Percentiles rank a stretch among this genome's conserved stretches.
Evolutionary conservation across 2,888 invertebrate genomes (phyloP).

Genomic region (Pheosia gnoma): DNA sequence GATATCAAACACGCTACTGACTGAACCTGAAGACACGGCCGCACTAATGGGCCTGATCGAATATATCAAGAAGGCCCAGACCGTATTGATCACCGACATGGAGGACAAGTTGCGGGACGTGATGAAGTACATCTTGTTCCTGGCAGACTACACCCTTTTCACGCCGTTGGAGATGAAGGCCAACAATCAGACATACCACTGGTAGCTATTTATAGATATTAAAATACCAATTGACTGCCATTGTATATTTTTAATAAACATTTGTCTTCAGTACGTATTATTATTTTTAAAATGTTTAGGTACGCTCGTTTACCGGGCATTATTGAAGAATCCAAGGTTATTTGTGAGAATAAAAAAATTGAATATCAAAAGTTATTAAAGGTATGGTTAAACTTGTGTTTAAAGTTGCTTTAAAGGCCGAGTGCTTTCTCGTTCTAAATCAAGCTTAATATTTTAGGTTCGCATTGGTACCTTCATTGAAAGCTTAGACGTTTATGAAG

Average conservation of each 20-base stretch:
- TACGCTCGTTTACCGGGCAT: constrained; percentile 91
- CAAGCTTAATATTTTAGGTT: constrained; percentile 45
- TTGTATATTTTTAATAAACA: too few relatives aligned
- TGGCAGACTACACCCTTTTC: constrained; percentile 92
- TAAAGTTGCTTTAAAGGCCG: neutral
- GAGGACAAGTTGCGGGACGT: constrained; percentile 89
- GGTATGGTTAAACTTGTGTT: constrained; percentile 48
- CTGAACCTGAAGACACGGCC: constrained; percentile 92
- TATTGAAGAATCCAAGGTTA: constrained; percentile 91
- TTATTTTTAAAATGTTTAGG: constrained; percentile 54
- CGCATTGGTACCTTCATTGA: constrained; percentile 92
- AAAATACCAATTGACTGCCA: too few relatives aligned
- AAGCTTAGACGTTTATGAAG: constrained; percentile 91
- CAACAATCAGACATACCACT: constrained; percentile 94
- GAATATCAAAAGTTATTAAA: constrained; percentile 94
- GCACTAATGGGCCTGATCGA: constrained; percentile 92
- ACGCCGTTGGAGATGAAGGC: constrained; percentile 94
- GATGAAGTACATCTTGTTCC: constrained; percentile 90
- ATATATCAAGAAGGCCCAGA: constrained; percentile 90
- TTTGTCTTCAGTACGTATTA: neutral
- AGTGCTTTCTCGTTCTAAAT: neutral
- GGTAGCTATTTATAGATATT: constrained; percentile 72
- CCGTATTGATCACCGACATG: constrained; percentile 87
- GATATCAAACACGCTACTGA: constrained; percentile 91
- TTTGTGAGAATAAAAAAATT: constrained; percentile 91